phyloP scores from a whole-genome alignment of 2,888 invertebrate species.

The Bhutanitis thaidina region DNA sequence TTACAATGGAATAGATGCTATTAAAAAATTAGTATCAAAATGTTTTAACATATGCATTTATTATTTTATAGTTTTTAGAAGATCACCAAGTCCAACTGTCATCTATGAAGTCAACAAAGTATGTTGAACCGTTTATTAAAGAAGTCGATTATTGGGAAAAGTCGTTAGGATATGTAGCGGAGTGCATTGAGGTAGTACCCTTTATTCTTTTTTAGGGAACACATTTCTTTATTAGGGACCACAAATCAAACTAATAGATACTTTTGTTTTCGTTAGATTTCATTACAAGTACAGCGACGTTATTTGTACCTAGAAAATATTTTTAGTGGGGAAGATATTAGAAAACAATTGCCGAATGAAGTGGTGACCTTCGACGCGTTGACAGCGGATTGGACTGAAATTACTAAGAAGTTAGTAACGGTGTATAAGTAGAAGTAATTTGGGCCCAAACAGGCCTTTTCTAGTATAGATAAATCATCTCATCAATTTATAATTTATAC shows the following conservation, averaged over 20 bases:
- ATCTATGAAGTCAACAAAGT: constrained; percentile 92
- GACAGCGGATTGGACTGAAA: constrained; percentile 85
- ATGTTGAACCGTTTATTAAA: constrained; percentile 91
- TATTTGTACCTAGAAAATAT: constrained; percentile 95
- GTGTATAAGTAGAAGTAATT: no score
- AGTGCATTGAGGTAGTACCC: constrained; percentile 86
- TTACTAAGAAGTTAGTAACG: constrained; percentile 76
- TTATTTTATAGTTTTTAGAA: constrained; percentile 82
- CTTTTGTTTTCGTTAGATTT: constrained; percentile 54
- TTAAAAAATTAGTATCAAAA: no score
- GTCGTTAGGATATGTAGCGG: constrained; percentile 88
- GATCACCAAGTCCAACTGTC: constrained; percentile 92
- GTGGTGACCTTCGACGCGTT: constrained; percentile 86
- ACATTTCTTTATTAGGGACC: not conserved
- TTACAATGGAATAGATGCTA: no score
- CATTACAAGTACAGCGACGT: constrained; percentile 89
- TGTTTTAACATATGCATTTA: no score
- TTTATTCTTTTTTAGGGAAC: not conserved
- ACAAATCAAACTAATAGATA: not conserved
- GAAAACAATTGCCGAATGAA: constrained; percentile 89
- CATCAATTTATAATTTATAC: no score
- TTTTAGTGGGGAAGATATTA: constrained; percentile 92
- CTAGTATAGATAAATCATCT: no score
- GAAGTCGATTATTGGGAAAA: constrained; percentile 94
- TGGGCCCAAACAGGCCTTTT: no score